A percentile compares a stretch with the other conserved stretches of the same genome.
Conservation (phyloP, 2,797 vertebrate genomes). For the Spatula clypeata region DNA sequence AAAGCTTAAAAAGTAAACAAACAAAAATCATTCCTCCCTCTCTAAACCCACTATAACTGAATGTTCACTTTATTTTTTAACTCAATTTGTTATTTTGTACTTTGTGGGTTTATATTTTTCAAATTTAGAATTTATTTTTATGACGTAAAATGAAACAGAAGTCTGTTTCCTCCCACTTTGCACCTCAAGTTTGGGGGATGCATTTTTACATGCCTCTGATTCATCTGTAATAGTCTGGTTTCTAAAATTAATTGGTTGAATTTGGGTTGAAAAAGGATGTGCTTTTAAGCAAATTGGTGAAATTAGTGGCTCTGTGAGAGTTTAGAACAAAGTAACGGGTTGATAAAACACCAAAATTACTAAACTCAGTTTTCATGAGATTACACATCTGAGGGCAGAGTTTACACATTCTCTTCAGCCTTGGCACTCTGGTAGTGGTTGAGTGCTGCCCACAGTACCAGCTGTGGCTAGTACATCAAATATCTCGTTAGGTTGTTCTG, state of each 20-base stretch:
- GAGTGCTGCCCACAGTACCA: too few relatives aligned
- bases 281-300: not conserved
- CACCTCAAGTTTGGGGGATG: not conserved
- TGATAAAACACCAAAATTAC: not conserved
- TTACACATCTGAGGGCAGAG: not conserved
- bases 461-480: not conserved
- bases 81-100: not conserved
- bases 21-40: conserved; percentile 9
- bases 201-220: not conserved
- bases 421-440: not conserved
- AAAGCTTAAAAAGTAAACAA: conserved; percentile 54
- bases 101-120: not conserved
- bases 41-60: not conserved
- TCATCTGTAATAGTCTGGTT: not conserved
- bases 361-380: not conserved
- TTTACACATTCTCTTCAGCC: not conserved
- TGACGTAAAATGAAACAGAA: not conserved
- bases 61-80: conserved; percentile 40
- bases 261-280: not conserved
- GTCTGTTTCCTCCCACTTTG: not conserved
- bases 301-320: not conserved
- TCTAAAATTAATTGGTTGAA: not conserved
- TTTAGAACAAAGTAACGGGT: not conserved
- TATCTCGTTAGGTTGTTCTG: not conserved
- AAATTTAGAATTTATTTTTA: not conserved